Evolutionary conservation across 2,888 invertebrate genomes (phyloP).

Genomic region (Busseola fusca): DNA sequence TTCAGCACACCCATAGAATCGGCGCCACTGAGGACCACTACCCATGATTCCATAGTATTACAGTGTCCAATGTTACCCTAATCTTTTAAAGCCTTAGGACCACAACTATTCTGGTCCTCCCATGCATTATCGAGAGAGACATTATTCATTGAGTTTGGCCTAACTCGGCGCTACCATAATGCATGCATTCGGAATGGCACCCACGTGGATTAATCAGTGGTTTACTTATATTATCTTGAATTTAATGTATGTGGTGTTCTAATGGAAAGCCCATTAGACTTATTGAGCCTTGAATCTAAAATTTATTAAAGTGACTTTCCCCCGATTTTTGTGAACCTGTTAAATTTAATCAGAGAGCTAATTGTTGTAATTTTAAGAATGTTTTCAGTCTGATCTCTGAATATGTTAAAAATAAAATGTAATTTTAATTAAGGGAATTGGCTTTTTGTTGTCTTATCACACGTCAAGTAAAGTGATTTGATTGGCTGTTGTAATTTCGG

Average conservation of each 20-base stretch:
- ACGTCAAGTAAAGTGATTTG: background rate
- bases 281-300: background rate
- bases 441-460: background rate
- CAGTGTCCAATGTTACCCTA: background rate
- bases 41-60: background rate
- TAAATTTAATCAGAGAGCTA: background rate
- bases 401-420: too few species aligned
- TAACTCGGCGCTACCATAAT: conserved; percentile 31
- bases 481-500: background rate
- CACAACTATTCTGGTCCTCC: conserved; percentile 21
- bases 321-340: background rate
- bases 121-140: conserved; percentile 26
- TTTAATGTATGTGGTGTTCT: conserved; percentile 20
- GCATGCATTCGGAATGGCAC: conserved; percentile 59
- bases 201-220: conserved; percentile 45
- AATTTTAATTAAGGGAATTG: too few species aligned
- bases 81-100: conserved; percentile 19
- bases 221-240: conserved; percentile 26
- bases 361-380: too few species aligned
- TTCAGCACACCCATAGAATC: background rate
- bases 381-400: too few species aligned
- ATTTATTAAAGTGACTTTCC: background rate
- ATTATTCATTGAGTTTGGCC: conserved; percentile 52
- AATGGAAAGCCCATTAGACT: conserved; percentile 3
- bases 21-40: background rate